phyloP scores from a whole-genome alignment of 2,888 invertebrate genomes.

The Scelioninae gen. 1 region DNA sequence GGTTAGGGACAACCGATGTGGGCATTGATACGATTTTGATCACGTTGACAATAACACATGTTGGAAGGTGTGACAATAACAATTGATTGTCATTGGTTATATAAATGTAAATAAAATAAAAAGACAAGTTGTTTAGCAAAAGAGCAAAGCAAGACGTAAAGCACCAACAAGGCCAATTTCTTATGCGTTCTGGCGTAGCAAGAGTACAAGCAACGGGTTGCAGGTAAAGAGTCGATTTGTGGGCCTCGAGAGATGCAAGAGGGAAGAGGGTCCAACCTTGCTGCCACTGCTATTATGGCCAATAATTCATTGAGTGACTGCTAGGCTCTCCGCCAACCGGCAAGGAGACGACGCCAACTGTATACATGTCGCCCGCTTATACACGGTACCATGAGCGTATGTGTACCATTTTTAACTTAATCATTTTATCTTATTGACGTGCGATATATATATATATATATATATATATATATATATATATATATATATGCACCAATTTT shows the following conservation, averaged over 20 bases:
- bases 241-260: constrained; percentile 73
- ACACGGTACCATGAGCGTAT: constrained; percentile 75
- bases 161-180: constrained; percentile 68
- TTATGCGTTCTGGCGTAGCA: constrained; percentile 55
- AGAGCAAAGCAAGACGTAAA: constrained; percentile 44
- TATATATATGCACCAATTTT: constrained; percentile 33
- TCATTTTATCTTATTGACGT: constrained; percentile 53
- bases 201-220: constrained; percentile 66
- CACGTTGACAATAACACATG: too few species aligned
- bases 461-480: constrained; percentile 32
- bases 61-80: constrained; percentile 28
- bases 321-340: constrained; percentile 80
- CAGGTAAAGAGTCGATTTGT: constrained; percentile 74
- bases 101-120: constrained; percentile 22
- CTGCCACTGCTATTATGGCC: constrained; percentile 84
- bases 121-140: constrained; percentile 58
- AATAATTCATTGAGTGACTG: constrained; percentile 84
- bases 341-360: constrained; percentile 77
- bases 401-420: constrained; percentile 68
- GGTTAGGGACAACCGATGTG: too few species aligned
- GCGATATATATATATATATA: constrained; percentile 31
- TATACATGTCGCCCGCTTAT: constrained; percentile 75
- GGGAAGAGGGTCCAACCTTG: constrained; percentile 76
- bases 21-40: too few species aligned
- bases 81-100: constrained; percentile 19